phyloP scores from a whole-genome alignment of 2,797 vertebrate genomes.

The Zenarchopterus dispar region DNA sequence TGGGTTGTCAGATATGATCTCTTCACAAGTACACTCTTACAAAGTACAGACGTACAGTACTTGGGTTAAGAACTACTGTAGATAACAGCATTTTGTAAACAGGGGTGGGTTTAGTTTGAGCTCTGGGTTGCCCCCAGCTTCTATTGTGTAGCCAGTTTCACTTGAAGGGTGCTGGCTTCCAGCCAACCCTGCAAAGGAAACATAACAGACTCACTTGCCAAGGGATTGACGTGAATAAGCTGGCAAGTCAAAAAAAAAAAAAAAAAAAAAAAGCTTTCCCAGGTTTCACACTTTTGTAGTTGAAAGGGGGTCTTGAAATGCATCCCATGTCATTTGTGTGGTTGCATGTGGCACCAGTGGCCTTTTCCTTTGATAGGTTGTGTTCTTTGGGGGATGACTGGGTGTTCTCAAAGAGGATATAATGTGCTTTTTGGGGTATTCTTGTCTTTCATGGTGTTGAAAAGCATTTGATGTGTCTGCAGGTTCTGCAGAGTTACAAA shows the following conservation, averaged over 20 bases:
- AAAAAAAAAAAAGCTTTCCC: slow-evolving; percentile 39
- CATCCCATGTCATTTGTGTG: slow-evolving; percentile 2
- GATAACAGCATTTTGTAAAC: slow-evolving; percentile 65
- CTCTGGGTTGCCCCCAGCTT: slow-evolving; percentile 57
- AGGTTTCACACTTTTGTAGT: slow-evolving; percentile 11
- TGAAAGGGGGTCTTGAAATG: slow-evolving; percentile 8
- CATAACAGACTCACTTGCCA: slow-evolving; percentile 38
- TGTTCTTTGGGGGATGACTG: not conserved
- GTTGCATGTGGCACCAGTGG: not conserved
- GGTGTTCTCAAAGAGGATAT: too few species aligned
- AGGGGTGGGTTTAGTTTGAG: slow-evolving; percentile 63
- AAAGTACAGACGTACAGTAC: slow-evolving; percentile 36
- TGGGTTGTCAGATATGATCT: slow-evolving; percentile 62
- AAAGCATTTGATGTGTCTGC: not conserved
- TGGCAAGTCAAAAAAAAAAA: slow-evolving; percentile 45
- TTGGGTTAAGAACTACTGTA: slow-evolving; percentile 42
- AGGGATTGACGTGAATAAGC: slow-evolving; percentile 40
- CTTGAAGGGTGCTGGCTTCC: slow-evolving; percentile 60
- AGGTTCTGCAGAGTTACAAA: not conserved
- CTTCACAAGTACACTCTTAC: slow-evolving; percentile 27
- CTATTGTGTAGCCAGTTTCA: slow-evolving; percentile 55
- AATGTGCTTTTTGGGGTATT: not conserved
- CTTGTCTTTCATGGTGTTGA: not conserved
- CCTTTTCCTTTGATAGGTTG: slow-evolving; percentile 1
- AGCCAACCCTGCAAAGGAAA: slow-evolving; percentile 61